phyloP scores from a whole-genome alignment of 2,113 vertebrate genomes.

The Hiodon alosoides region DNA sequence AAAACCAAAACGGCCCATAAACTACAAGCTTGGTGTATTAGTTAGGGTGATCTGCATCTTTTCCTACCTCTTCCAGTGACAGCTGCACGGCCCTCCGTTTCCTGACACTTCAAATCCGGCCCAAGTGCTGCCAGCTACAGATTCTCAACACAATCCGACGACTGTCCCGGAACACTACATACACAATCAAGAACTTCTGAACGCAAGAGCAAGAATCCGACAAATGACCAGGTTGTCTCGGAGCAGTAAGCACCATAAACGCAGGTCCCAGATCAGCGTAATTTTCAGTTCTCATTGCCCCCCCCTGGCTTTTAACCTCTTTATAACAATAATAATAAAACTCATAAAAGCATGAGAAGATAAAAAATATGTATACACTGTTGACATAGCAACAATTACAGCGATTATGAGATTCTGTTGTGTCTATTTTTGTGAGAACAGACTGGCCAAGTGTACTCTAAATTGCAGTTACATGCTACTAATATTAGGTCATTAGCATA shows the following conservation, averaged over 20 bases:
- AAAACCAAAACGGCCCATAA: too few relatives aligned
- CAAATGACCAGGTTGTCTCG: background rate
- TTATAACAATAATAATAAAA: background rate
- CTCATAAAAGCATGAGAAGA: background rate
- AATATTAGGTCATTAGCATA: background rate
- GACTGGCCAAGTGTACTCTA: background rate
- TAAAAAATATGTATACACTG: background rate
- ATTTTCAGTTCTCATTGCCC: background rate
- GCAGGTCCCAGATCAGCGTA: too few relatives aligned
- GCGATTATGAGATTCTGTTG: background rate
- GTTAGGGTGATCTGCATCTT: too few relatives aligned
- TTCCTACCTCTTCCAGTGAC: too few relatives aligned
- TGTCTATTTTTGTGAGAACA: constrained; percentile 8
- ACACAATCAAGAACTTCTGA: background rate
- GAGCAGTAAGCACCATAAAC: too few relatives aligned
- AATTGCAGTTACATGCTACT: background rate
- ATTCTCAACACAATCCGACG: too few relatives aligned
- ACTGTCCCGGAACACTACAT: too few relatives aligned
- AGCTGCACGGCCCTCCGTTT: too few relatives aligned
- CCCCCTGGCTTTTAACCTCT: background rate
- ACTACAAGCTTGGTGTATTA: too few relatives aligned
- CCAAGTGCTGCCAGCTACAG: too few relatives aligned
- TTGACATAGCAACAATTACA: constrained; percentile 11
- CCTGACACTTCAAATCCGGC: too few relatives aligned
- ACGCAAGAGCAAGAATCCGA: background rate